Evolutionary conservation across 2,888 invertebrate species (phyloP), one percentile per base, ranked within the genome.

Genomic region (Zootermopsis nevadensis): DNA sequence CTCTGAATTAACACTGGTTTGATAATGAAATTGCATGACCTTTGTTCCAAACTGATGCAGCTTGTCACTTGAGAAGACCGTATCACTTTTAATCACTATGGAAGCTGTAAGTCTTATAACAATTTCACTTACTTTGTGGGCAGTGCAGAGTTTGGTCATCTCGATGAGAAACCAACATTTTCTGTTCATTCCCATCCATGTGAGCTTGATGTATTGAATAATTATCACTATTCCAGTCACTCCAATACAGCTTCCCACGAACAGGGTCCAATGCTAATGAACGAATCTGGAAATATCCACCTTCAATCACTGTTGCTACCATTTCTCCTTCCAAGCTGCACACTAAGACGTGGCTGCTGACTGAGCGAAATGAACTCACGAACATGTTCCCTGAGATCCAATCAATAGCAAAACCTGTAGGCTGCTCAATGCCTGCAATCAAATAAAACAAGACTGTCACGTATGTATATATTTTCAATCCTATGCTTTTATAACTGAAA

Each of bases 301-400:
- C 90, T 88, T 86, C 89, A 86, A 84, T 87, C 66, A 90, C 89
- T 86, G 89, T 89, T 0, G 93, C 91, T 42, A 94, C 91, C 88
- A 92, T 94, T 89, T 95, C 94, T 3, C 96, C 97, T 85, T 92
- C 91, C 81, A 96, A 90, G 87, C 93, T 94, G 85, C 94, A 93
- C 0, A 93, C 96, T 82, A 93, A 91, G 85, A 97, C 95, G 86
- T 91, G 90, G 82, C 89, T 90, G 38, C 88, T 87, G 6, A 87
- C 88, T 83, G 90, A 90, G 19, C 93, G 91, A 83, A 89, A 90
- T 0, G 93, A 92, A 0, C 94, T 93, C 88, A 96, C 93, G 90
- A 94, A 96, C 89, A 96, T 91, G 87, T 95, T 92, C 76, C 93
- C 91, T 27, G 95, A 95, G 84, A 95, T 92, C 95, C 95, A 96